Evolutionary conservation across 2,888 invertebrate species (phyloP), one percentile per base, ranked within the genome.

Genomic region (Heliconius ismenius): DNA sequence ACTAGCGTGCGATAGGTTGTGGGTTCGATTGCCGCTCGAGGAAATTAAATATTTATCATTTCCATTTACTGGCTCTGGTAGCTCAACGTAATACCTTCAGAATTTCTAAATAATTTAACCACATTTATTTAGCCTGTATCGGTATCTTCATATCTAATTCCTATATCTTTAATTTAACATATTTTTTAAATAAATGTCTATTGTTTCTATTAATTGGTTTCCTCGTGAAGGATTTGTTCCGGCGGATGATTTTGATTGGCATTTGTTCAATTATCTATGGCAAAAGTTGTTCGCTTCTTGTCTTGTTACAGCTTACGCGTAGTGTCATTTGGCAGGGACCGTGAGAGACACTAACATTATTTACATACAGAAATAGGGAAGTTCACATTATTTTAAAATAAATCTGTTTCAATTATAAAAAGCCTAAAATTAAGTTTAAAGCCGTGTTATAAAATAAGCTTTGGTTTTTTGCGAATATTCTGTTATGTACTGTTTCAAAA

Each of bases 161-260:
- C 43, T 58, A n/a, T 58, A 58, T n/a, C 2, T 32, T 64, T 21
- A 32, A 21, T 18, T 9, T 9, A 18, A 3, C 21, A 15, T 32
- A 64, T 21, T 32, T 64, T 32, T 32, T 64, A 4, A 26, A 7
- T 9, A 26, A 6, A 26, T 43, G 21, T 54, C 26, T 28, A 3
- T 70, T 32, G 54, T 28, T n/a, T 32, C 10, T n/a, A 15, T 32
- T 21, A 32, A 69, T n/a, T 36, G 75, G 28, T 60, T 24, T 82
- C 84, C 13, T 54, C 11, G 18, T 69, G 54, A 69, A 69, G 85
- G 88, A 87, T 88, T 87, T 87, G 87, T 88, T 85, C 85, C 87
- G 86, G 89, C 89, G 92, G 92, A 92, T 90, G 86, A 89, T 84
- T 88, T 88, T 90, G 92, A 93, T 90, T 91, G 92, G 90, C 91